These are phyloP conservation scores for Pycnomerus fuliginosus DNA, from an alignment of 2,888 invertebrate genomes.

Conservation along the genomic window DNA sequence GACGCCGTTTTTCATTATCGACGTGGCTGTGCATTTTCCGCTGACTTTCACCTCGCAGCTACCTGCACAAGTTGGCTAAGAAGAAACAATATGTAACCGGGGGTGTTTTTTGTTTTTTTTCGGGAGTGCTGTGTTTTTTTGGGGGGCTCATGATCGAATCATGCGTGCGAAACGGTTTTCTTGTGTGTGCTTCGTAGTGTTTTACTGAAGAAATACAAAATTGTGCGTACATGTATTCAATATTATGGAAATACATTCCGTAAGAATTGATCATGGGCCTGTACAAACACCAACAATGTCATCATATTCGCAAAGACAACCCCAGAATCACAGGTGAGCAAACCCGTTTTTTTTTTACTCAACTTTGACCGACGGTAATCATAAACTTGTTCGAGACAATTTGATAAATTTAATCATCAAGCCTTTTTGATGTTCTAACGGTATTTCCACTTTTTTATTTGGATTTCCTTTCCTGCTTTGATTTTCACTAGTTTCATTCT, in stretches of 20 bases:
- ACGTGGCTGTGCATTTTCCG: conserved; percentile 13
- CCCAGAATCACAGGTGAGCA: conserved; percentile 50
- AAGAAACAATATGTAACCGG: conserved; percentile 16
- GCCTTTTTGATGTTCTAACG: too few species aligned
- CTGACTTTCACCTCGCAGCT: conserved; percentile 26
- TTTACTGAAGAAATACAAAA: too few species aligned
- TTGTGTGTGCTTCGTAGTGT: too few species aligned
- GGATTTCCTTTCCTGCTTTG: neutral
- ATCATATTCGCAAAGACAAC: conserved; percentile 51
- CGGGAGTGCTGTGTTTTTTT: conserved; percentile 2
- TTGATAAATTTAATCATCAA: neutral
- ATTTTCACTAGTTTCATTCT: neutral
- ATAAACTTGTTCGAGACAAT: too few species aligned
- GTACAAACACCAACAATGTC: conserved; percentile 53
- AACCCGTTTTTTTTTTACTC: neutral
- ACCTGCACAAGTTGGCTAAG: conserved; percentile 7
- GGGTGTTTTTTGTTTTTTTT: conserved; percentile 16
- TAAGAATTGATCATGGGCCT: conserved; percentile 54
- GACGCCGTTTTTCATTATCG: conserved; percentile 4
- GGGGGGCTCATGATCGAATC: too few species aligned
- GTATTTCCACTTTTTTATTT: too few species aligned
- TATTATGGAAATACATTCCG: conserved; percentile 54
- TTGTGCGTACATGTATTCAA: conserved; percentile 44
- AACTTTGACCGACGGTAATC: too few species aligned
- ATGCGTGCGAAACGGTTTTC: too few species aligned